phyloP scores from a whole-genome alignment of 1,140 invertebrate species.

The Elysia chlorotica region DNA sequence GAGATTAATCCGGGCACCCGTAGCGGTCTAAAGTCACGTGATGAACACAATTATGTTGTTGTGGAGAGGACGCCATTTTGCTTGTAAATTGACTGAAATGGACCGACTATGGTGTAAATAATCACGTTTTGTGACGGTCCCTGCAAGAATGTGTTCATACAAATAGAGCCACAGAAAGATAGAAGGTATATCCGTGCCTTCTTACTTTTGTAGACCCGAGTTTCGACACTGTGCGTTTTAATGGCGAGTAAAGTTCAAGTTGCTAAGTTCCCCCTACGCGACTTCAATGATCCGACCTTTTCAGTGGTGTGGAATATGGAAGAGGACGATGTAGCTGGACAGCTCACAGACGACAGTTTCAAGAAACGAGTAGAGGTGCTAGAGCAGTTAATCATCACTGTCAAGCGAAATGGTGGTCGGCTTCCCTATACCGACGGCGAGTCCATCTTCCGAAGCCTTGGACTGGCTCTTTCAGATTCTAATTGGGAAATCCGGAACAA shows the following conservation, averaged over 20 bases:
- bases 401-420: conserved; percentile 54
- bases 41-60: conserved; percentile 61
- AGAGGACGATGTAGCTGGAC: conserved; percentile 57
- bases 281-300: conserved; percentile 49
- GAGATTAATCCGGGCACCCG: no score
- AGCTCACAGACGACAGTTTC: conserved; percentile 56
- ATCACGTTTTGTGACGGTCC: no score
- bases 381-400: conserved; percentile 53
- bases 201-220: no score
- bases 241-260: conserved; percentile 52
- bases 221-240: conserved; percentile 22
- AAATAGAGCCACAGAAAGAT: no score
- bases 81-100: not conserved
- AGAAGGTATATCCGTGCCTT: no score
- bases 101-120: no score
- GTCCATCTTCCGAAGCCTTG: conserved; percentile 55
- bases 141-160: no score
- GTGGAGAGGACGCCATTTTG: conserved; percentile 57
- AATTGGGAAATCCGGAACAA: conserved; percentile 60
- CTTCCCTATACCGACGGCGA: conserved; percentile 55
- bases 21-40: no score
- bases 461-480: conserved; percentile 47
- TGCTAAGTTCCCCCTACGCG: conserved; percentile 48
- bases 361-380: conserved; percentile 54
- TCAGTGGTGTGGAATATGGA: conserved; percentile 56